phyloP scores from a whole-genome alignment of 2,888 invertebrate genomes.

The Agriopis marginaria region DNA sequence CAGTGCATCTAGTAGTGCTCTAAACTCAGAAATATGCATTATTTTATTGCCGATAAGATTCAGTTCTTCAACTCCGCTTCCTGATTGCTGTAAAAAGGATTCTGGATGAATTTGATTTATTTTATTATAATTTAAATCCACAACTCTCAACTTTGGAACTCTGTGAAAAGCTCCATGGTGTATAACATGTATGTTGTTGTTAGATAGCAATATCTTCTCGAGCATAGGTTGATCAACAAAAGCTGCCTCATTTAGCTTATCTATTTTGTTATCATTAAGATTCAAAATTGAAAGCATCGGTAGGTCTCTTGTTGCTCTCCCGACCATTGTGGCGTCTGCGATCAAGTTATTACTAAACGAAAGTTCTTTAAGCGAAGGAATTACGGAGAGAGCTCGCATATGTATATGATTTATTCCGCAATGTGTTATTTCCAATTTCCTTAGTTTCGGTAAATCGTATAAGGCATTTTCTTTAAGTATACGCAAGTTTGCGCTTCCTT shows the following conservation, averaged over 20 bases:
- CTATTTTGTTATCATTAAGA: constrained; percentile 90
- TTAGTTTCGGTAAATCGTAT: constrained; percentile 89
- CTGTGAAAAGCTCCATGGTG: constrained; percentile 93
- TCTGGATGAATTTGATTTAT: constrained; percentile 93
- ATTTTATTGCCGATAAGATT: constrained; percentile 92
- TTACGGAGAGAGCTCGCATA: constrained; percentile 90
- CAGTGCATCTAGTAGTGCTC: constrained; percentile 91
- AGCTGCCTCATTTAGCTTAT: constrained; percentile 90
- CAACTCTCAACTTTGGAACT: constrained; percentile 89
- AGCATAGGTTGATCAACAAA: constrained; percentile 92
- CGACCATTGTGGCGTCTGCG: constrained; percentile 93
- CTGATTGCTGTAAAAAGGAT: constrained; percentile 91
- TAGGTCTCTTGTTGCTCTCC: constrained; percentile 91
- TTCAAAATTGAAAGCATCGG: constrained; percentile 90
- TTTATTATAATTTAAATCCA: constrained; percentile 92
- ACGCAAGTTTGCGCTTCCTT: constrained; percentile 89
- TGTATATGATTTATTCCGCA: constrained; percentile 93
- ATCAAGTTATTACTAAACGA: constrained; percentile 91
- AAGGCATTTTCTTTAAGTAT: constrained; percentile 91
- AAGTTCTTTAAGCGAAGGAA: constrained; percentile 90
- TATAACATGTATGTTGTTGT: constrained; percentile 91
- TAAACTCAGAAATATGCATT: constrained; percentile 90
- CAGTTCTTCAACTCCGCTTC: constrained; percentile 92
- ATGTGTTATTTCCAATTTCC: constrained; percentile 90
- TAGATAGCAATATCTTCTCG: constrained; percentile 88